Percentiles rank a stretch among this genome's conserved stretches.
phyloP scores from a whole-genome alignment of 2,888 invertebrate species.

The Morpho deidamia region DNA sequence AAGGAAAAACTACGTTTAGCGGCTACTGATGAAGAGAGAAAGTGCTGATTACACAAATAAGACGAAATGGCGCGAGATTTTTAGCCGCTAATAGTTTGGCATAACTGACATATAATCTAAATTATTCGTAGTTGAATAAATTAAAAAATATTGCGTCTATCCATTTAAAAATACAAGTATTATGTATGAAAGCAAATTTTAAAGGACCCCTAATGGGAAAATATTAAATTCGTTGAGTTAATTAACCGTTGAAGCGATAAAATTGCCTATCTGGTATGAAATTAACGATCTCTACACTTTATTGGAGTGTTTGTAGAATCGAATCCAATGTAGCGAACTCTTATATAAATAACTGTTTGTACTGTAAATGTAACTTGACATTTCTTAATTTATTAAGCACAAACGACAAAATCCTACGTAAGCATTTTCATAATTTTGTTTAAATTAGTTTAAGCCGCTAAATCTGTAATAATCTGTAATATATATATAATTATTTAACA shows the following conservation, averaged over 20 bases:
- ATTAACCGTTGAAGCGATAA: conserved; percentile 32
- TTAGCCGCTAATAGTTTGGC: no score
- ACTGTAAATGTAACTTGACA: neutral
- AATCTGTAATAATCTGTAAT: no score
- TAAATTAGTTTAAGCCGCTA: no score
- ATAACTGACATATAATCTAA: no score
- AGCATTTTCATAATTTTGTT: no score
- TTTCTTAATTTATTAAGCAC: no score
- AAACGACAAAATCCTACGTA: no score
- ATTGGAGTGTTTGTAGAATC: conserved; percentile 24
- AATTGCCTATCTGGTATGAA: conserved; percentile 40
- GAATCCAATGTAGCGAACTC: conserved; percentile 4
- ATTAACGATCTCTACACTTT: conserved; percentile 26
- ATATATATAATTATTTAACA: no score
- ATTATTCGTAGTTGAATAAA: neutral
- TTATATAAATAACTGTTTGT: neutral
- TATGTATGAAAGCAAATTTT: neutral
- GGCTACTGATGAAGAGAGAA: no score
- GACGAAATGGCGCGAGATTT: no score
- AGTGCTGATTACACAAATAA: no score
- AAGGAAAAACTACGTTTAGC: no score
- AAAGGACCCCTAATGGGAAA: conserved; percentile 18
- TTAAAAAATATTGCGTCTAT: neutral
- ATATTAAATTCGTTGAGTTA: conserved; percentile 32
- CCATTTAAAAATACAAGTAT: neutral